These are phyloP conservation scores for Chlorops oryzae DNA, from an alignment of 1,140 invertebrate genomes.

Conservation along the genomic window DNA sequence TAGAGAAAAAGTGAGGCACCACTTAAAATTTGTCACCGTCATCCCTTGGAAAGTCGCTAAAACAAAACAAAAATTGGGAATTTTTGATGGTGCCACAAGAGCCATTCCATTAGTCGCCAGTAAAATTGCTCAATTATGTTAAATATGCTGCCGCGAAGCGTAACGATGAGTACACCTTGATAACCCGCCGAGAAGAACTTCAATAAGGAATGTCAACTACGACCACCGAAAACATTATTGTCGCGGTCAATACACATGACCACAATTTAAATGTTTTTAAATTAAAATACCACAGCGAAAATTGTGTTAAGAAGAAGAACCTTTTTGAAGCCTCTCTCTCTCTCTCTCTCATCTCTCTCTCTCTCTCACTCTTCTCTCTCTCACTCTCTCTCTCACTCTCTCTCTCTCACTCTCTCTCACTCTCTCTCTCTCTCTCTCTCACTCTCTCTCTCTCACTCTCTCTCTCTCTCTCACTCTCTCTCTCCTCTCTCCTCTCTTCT, in stretches of 20 bases:
- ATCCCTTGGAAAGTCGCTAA: too few relatives aligned
- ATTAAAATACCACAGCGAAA: not conserved
- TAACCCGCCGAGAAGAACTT: too few relatives aligned
- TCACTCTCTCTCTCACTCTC: not conserved
- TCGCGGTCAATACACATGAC: not conserved
- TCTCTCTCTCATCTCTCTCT: not conserved
- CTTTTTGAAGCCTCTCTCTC: not conserved
- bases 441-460: not conserved
- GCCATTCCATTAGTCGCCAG: too few relatives aligned
- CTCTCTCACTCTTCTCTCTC: not conserved
- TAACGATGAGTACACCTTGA: too few relatives aligned
- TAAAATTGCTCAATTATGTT: too few relatives aligned
- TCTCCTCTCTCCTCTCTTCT: not conserved
- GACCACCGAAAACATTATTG: not conserved
- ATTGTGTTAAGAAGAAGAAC: not conserved
- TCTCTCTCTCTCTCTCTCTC: not conserved
- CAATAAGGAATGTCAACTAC: too few relatives aligned
- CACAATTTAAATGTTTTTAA: not conserved
- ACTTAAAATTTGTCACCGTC: too few relatives aligned
- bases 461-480: not conserved
- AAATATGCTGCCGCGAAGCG: too few relatives aligned
- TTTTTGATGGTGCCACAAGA: too few relatives aligned
- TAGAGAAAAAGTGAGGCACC: too few relatives aligned
- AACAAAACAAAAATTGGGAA: too few relatives aligned
- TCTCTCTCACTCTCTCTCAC: not conserved